phyloP scores from a whole-genome alignment of 2,797 vertebrate species.

The Pelobates cultripes region DNA sequence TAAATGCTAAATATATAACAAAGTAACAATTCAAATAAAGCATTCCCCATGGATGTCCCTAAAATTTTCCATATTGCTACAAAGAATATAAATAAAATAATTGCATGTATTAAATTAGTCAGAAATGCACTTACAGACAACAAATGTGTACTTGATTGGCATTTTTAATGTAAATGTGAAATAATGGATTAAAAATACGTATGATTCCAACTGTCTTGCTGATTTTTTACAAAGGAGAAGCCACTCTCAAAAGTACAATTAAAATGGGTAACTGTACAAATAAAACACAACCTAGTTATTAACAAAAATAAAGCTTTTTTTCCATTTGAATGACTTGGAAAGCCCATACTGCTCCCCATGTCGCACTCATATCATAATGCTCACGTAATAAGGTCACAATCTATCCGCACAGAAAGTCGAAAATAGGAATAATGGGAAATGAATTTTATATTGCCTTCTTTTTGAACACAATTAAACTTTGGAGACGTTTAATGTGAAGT shows the following conservation, averaged over 20 bases:
- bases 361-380: neutral
- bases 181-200: too few species aligned
- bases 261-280: neutral
- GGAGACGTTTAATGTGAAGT: conserved; percentile 85
- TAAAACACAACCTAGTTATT: neutral
- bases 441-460: conserved; percentile 70
- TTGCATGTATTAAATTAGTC: too few species aligned
- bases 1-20: neutral
- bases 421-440: conserved; percentile 58
- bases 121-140: too few species aligned
- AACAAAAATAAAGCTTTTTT: neutral
- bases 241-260: neutral
- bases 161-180: too few species aligned
- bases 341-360: neutral
- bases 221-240: neutral
- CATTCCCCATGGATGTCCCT: too few species aligned
- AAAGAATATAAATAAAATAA: too few species aligned
- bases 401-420: conserved; percentile 52
- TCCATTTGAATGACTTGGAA: neutral
- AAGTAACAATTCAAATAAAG: neutral
- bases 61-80: too few species aligned
- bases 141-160: too few species aligned
- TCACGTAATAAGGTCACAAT: conserved; percentile 7
- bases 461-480: conserved; percentile 75
- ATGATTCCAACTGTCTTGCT: too few species aligned